Evolutionary conservation across 2,797 vertebrate genomes (phyloP).

Genomic region (Mallotus villosus): DNA sequence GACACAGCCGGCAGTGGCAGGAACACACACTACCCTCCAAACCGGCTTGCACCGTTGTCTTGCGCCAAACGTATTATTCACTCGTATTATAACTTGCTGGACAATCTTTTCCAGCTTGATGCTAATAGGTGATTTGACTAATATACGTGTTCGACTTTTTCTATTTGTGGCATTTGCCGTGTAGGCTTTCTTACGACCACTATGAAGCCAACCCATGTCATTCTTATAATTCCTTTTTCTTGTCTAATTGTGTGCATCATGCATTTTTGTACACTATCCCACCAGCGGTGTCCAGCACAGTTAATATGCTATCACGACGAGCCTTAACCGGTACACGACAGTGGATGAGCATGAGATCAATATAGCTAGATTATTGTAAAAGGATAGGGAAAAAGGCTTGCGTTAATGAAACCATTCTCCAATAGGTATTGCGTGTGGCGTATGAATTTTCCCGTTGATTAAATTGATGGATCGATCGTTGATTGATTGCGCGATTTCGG

Average conservation of each 20-base stretch:
- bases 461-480: not conserved
- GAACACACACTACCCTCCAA: not conserved
- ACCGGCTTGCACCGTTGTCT: not conserved
- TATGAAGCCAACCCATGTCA: not conserved
- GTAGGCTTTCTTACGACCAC: not conserved
- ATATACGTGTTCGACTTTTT: not conserved
- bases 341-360: too few species aligned
- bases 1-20: not conserved
- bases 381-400: slow-evolving; percentile 16
- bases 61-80: not conserved
- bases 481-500: not conserved
- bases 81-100: not conserved
- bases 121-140: not conserved
- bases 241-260: not conserved
- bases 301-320: slow-evolving; percentile 40
- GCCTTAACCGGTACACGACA: slow-evolving; percentile 8
- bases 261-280: not conserved
- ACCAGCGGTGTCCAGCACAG: too few species aligned
- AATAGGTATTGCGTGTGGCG: too few species aligned
- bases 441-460: too few species aligned
- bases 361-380: too few species aligned
- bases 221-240: too few species aligned
- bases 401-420: slow-evolving; percentile 34
- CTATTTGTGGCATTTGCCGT: not conserved
- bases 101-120: not conserved